Conservation (phyloP, 2,113 vertebrate genomes). For the Lepus americanus region DNA sequence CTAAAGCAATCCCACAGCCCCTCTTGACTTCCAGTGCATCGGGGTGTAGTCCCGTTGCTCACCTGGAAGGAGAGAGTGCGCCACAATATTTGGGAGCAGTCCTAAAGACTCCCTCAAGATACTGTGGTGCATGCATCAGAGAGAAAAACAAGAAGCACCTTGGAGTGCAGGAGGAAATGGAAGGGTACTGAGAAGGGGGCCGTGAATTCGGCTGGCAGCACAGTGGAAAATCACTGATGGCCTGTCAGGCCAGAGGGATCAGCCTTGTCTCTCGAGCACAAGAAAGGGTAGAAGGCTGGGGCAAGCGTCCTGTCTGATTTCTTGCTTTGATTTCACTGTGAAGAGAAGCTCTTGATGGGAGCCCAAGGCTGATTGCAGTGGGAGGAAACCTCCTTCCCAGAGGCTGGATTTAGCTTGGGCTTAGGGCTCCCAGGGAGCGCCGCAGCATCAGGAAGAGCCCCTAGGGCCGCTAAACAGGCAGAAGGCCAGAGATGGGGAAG, state of each 20-base stretch:
- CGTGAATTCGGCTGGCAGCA: background rate
- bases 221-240: background rate
- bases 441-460: background rate
- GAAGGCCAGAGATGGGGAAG: background rate
- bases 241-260: background rate
- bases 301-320: background rate
- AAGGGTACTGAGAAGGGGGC: background rate
- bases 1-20: background rate
- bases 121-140: too few species aligned
- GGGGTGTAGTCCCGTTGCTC: background rate
- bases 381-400: background rate
- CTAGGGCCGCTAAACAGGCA: background rate
- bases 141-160: background rate
- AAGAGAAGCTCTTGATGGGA: background rate
- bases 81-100: fast-evolving
- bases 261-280: background rate
- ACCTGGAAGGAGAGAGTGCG: background rate
- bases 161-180: background rate
- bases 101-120: background rate
- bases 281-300: background rate
- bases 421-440: background rate
- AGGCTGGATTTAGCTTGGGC: background rate
- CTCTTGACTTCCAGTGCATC: background rate
- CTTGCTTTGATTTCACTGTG: background rate
- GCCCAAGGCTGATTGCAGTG: fast-evolving